Base-by-base conservation (phyloP, 1,140 invertebrate genomes). In the Caenorhabditis inopinata region DNA sequence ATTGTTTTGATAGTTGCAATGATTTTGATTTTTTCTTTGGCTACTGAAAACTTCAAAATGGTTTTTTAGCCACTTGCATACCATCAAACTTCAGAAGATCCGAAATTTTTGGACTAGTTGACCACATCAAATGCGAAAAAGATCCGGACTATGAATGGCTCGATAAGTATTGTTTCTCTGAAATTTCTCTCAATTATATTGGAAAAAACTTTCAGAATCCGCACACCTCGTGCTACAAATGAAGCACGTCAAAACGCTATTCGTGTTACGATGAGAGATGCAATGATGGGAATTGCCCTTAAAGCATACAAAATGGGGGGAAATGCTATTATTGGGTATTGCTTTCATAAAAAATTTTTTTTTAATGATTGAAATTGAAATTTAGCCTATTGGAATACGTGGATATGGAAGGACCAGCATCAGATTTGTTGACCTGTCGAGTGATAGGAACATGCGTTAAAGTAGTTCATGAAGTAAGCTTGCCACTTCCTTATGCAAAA, bases 71-170 rank as follows among this genome's bases (percentile, higher is more conserved):
- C 5, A 47, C 11, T 35, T 32, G 9, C 11, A 23, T 76, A 35
- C 75, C 47, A 0, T 23, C 53, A 25, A 25, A 23, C 11, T 46
- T 53, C 3, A 32, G 38, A 78, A 18, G 62, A 3, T 53, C 76
- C 2, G 49, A 45, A 6, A 32, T 32, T 6, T 78, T 62, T 45
- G 53, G 35, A 6, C n/a, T 78, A 9, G 49, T 62, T 16, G 76
- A 78, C 32, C 29, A 78, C 18, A 62, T 78, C 14, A 29, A 38
- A n/a, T 58, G 32, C 29, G 49, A 62, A 12, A 78, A 78, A 32
- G 76, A 78, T 68, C 76, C 76, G n/a, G 76, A 78, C 21, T 78
- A 78, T 27, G 76, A 78, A 42, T 78, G 76, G 76, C 45, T 78
- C 4, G 76, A 78, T 38, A 78, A 47, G 76, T 78, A 46, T 14